Base-by-base conservation (phyloP, 1,140 invertebrate species). In the Apolygus lucorum region DNA sequence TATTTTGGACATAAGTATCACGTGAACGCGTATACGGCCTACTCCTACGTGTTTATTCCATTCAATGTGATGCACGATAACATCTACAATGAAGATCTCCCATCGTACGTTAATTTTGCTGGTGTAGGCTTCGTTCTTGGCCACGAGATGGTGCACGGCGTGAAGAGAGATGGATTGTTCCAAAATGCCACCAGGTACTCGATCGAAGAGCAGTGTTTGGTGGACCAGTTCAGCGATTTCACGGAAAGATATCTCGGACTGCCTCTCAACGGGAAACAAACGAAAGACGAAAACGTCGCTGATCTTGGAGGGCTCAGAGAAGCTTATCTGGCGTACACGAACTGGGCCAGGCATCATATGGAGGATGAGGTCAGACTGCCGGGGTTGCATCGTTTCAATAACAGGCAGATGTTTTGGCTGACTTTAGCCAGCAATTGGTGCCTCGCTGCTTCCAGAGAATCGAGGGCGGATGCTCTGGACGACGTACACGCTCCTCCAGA, bases 61-160 rank as follows among this genome's bases (percentile, higher is more conserved):
- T 21, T 22, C 4, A 11, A 8, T 17, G 11, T 59, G 8, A 49
- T 49, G 8, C 54, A 59, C 54, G 22, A 59, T 8, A 59, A 22
- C 11, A 4, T 59, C 11, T 59, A 17, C 54, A 59, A 24, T 21
- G 13, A 24, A 17, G 11, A 13, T 8, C 22, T 14, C 4, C 54
- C 54, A 14, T 13, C 22, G 54, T 90, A 89, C 75, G 82, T 90
- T 78, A 91, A 91, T 76, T 90, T 88, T 78, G 88, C 84, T 70
- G 91, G 90, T 11, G 93, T 96, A 75, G 93, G 93, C 2, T 93
- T 92, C 74, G 90, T 96, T 2, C 93, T 97, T 78, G 93, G 92
- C 0, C 93, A 95, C 76, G 93, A 97, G 83, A 92, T 97, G 59
- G 95, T 92, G 0, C 93, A 97, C 77, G 93, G 84, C 13, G 88